Percentiles rank a stretch among this genome's conserved stretches.
Evolutionary conservation across 1,140 invertebrate species (phyloP).

Genomic region (Pachyrhynchus sulphureomaculatus): DNA sequence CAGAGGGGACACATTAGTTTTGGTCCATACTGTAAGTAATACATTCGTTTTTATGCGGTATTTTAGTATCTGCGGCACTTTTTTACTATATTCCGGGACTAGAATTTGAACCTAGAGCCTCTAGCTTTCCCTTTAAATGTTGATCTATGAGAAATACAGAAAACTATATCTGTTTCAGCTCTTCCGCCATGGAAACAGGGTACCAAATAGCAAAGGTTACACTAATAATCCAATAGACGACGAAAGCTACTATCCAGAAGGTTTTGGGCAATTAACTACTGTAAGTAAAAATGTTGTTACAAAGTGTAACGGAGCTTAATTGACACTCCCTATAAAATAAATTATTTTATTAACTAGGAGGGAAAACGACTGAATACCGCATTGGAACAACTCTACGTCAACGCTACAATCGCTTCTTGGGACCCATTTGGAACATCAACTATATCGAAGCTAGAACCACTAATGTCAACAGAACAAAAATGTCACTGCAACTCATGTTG

Average conservation of each 20-base stretch:
- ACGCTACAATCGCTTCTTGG: constrained; percentile 62
- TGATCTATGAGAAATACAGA: too few relatives aligned
- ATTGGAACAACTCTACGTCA: constrained; percentile 62
- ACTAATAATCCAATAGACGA: too few relatives aligned
- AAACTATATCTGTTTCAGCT: too few relatives aligned
- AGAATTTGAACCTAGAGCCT: too few relatives aligned
- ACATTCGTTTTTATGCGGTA: too few relatives aligned
- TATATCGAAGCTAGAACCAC: constrained; percentile 50
- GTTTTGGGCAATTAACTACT: constrained; percentile 28
- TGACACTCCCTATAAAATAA: background rate
- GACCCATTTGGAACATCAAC: constrained; percentile 51
- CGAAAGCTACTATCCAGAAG: constrained; percentile 15
- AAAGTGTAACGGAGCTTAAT: background rate
- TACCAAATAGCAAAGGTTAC: constrained; percentile 1
- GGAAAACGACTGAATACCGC: constrained; percentile 55
- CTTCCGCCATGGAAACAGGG: constrained; percentile 28
- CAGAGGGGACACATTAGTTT: too few relatives aligned
- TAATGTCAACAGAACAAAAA: constrained; percentile 59
- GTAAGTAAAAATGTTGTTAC: too few relatives aligned
- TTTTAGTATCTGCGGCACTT: too few relatives aligned
- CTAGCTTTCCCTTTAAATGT: too few relatives aligned
- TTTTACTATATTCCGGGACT: too few relatives aligned
- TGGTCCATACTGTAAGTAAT: too few relatives aligned
- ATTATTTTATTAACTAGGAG: constrained; percentile 5
- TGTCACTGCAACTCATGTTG: constrained; percentile 57